Base-by-base conservation (phyloP, 2,888 invertebrate genomes). In the Sphaerophoria rueppellii region DNA sequence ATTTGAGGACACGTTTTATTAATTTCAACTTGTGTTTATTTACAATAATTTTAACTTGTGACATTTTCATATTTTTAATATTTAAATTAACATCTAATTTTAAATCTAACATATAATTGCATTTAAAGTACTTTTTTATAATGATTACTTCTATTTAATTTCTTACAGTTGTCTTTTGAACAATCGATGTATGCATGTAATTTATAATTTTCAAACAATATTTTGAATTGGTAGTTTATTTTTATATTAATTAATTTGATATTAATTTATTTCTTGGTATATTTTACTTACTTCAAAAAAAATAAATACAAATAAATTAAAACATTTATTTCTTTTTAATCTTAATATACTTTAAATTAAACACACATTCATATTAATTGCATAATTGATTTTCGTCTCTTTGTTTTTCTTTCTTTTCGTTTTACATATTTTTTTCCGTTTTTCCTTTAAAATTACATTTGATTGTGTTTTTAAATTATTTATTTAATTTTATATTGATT, bases 251-350 rank as follows among this genome's bases (percentile, higher is more conserved):
- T 67, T 80, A 73, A 69, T 70, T 81, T 85, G 85, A 85, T 85
- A 85, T 85, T 77, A 85, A 80, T 85, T 85, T 85, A 70, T 81
- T 85, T 85, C 85, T 85, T 85, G 85, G 85, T 81, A 73, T 85
- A 46, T 76, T 67, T 34, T 61, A 72, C 55, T 76, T 76, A 72
- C 40, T n/a, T n/a, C 2, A 1, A 24, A 55, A 7, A 67, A 80
- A 63, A 63, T 70, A 40, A 74, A 37, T 54, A 35, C 54, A 69
- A 61, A 69, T 58, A 61, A 79, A 82, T 37, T 50, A 67, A 75
- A 74, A 78, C 48, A 65, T 70, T 69, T 63, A 63, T 50, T 65
- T 76, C 43, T 67, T 35, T 52, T 67, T 58, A n/a, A n/a, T 58
- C 55, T 46, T 55, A 35, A 46, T 65, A 34, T 40, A 37, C 37